Percentiles rank a stretch among this genome's conserved stretches.
These are phyloP conservation scores for Laticauda colubrina DNA, from an alignment of 2,113 vertebrate species.

Conservation along the genomic window DNA sequence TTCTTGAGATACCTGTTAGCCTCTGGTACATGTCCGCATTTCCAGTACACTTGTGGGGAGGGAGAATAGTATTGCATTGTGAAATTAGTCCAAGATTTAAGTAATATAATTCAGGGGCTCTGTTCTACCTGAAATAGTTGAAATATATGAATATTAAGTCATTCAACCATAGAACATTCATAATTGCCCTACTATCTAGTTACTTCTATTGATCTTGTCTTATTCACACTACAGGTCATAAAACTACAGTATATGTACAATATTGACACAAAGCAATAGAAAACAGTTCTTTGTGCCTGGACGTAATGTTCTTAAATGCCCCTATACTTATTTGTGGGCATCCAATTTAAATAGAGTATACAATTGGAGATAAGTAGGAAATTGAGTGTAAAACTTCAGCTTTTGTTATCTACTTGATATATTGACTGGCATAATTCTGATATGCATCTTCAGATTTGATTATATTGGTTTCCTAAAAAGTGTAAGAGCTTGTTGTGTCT, in stretches of 20 bases:
- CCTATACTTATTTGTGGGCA: background rate
- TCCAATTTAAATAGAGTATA: background rate
- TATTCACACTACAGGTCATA: background rate
- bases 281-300: background rate
- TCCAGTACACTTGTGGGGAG: background rate
- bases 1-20: conserved; percentile 1
- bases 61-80: background rate
- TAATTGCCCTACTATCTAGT: background rate
- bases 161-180: background rate
- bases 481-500: background rate
- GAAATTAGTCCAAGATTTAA: background rate
- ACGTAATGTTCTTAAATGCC: background rate
- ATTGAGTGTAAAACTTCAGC: background rate
- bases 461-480: background rate
- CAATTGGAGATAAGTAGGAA: background rate
- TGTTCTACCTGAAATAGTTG: background rate
- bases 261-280: background rate
- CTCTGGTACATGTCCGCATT: background rate
- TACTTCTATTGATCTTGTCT: background rate
- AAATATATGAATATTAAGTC: background rate
- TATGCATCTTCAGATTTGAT: background rate
- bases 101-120: background rate
- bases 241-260: background rate
- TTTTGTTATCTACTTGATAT: background rate
- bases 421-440: background rate